These are phyloP conservation scores for Athalia circularis DNA, from an alignment of 2,888 invertebrate genomes.

Conservation along the genomic window DNA sequence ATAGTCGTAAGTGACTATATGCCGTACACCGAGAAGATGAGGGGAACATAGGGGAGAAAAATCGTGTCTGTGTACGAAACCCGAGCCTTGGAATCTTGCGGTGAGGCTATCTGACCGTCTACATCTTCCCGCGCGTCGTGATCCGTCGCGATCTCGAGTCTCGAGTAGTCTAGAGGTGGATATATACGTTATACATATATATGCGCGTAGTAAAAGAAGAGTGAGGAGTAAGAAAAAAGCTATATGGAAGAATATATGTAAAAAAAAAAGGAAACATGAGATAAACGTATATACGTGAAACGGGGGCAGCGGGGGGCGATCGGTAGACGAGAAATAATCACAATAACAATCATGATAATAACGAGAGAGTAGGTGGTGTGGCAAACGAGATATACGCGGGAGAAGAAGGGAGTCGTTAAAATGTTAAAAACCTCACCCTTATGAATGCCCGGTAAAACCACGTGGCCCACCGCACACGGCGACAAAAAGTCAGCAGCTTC, in stretches of 20 bases:
- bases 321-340: too few relatives aligned
- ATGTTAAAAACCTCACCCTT: slow-evolving; percentile 49
- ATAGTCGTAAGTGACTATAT: slow-evolving; percentile 7
- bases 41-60: neutral
- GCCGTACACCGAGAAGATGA: neutral
- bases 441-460: slow-evolving; percentile 40
- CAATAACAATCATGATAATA: too few relatives aligned
- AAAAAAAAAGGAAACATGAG: slow-evolving; percentile 50
- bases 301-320: slow-evolving; percentile 49
- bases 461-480: slow-evolving; percentile 57
- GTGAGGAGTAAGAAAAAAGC: slow-evolving; percentile 13
- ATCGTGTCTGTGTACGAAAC: slow-evolving; percentile 28
- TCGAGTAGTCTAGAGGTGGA: slow-evolving; percentile 12
- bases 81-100: slow-evolving; percentile 36
- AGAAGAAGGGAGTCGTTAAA: slow-evolving; percentile 42
- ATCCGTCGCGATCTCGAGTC: slow-evolving; percentile 40
- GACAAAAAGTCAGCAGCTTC: slow-evolving; percentile 57
- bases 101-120: slow-evolving; percentile 32
- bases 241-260: slow-evolving; percentile 19
- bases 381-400: too few relatives aligned
- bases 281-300: slow-evolving; percentile 45
- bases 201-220: slow-evolving; percentile 41
- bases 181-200: slow-evolving; percentile 23
- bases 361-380: too few relatives aligned
- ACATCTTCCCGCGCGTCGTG: slow-evolving; percentile 23